Evolutionary conservation across 2,113 vertebrate species (phyloP).

Genomic region (Anoplopoma fimbria): DNA sequence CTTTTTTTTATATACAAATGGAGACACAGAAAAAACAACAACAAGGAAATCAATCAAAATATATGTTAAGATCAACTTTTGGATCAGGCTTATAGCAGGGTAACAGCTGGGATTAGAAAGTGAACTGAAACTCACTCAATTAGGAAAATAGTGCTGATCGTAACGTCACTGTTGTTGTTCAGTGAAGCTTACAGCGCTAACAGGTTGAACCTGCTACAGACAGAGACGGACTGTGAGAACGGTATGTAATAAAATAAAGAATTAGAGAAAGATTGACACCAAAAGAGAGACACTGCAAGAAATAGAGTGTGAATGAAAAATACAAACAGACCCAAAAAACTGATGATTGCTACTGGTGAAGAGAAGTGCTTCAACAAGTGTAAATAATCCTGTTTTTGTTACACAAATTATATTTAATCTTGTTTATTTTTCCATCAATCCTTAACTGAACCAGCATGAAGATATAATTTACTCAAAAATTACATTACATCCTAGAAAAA

Average conservation of each 20-base stretch:
- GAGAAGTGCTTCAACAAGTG: not conserved
- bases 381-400: not conserved
- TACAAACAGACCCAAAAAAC: not conserved
- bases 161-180: conserved; percentile 4
- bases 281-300: not conserved
- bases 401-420: not conserved
- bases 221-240: conserved; percentile 8
- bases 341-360: not conserved
- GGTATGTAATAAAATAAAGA: not conserved
- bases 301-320: not conserved
- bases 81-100: not conserved
- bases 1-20: conserved; percentile 10
- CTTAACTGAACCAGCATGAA: not conserved
- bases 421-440: not conserved
- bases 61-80: not conserved
- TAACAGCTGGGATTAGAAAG: conserved; percentile 1
- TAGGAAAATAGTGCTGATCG: not conserved
- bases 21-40: not conserved
- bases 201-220: conserved; percentile 32
- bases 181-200: conserved; percentile 5
- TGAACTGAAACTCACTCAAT: not conserved
- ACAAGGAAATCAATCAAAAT: not conserved
- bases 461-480: not conserved
- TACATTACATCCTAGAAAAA: no score
- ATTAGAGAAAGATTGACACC: not conserved